Conservation (phyloP, 2,797 vertebrate genomes). For the Microhierax caerulescens region DNA sequence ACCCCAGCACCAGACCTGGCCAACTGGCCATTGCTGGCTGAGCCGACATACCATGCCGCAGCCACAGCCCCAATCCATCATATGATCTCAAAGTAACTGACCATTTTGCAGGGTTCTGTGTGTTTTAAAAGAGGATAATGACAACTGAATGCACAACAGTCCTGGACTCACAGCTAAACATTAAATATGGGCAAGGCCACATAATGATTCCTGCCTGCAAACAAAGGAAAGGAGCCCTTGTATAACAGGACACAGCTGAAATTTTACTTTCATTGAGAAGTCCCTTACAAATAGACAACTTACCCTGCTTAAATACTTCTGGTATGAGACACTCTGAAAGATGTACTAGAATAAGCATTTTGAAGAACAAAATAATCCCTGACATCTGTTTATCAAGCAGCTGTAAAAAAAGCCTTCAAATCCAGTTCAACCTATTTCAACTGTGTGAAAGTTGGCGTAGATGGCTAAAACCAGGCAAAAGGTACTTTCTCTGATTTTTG, state of each 20-base stretch:
- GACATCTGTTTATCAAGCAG: neutral
- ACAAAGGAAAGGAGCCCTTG: neutral
- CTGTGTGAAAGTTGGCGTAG: neutral
- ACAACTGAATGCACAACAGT: neutral
- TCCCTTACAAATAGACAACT: neutral
- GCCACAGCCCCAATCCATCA: neutral
- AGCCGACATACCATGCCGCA: neutral
- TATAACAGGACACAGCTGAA: neutral
- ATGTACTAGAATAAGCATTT: neutral
- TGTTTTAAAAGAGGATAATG: neutral
- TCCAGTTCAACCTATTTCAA: neutral
- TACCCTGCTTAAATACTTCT: neutral
- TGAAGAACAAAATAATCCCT: neutral
- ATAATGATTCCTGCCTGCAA: neutral
- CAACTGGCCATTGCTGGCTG: rapidly evolving
- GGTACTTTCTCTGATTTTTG: neutral
- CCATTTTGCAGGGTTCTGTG: neutral
- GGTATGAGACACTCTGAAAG: neutral
- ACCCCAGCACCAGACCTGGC: neutral
- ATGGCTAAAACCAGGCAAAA: neutral
- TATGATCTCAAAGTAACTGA: rapidly evolving
- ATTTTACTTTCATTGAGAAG: neutral
- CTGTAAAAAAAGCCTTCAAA: neutral
- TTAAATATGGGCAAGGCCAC: neutral
- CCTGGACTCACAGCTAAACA: neutral